These are phyloP conservation scores for Tetheella fluctuosa DNA, from an alignment of 2,888 invertebrate species.

Conservation along the genomic window DNA sequence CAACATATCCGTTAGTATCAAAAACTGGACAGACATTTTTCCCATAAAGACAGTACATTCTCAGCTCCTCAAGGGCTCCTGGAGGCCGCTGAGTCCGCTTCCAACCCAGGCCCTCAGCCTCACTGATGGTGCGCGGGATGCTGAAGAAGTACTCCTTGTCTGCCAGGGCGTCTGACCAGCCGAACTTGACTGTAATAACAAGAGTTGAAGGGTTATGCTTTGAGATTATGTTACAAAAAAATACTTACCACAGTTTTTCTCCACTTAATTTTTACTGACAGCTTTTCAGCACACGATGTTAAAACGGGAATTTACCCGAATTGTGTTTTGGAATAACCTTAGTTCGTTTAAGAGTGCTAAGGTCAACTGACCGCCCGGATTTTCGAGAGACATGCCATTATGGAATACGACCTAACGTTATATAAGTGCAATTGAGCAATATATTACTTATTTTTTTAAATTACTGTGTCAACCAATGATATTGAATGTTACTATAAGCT, in stretches of 20 bases:
- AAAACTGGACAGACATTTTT: conserved; percentile 70
- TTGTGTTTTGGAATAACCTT: too few species aligned
- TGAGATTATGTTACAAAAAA: background rate
- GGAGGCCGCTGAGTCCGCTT: conserved; percentile 62
- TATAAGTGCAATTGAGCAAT: too few species aligned
- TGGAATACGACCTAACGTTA: too few species aligned
- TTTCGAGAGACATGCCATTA: too few species aligned
- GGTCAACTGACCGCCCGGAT: too few species aligned
- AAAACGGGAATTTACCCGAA: too few species aligned
- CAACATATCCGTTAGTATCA: conserved; percentile 72
- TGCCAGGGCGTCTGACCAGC: conserved; percentile 73
- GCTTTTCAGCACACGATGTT: too few species aligned
- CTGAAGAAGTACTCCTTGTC: conserved; percentile 75
- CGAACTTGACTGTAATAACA: conserved; percentile 69
- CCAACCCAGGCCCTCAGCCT: conserved; percentile 69
- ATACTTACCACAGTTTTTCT: background rate
- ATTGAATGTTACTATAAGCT: too few species aligned
- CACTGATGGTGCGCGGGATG: conserved; percentile 70
- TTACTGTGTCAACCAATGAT: too few species aligned
- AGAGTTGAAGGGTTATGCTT: background rate
- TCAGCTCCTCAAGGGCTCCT: conserved; percentile 65
- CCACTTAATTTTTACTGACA: too few species aligned
- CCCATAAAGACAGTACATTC: conserved; percentile 71
- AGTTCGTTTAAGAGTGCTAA: too few species aligned
- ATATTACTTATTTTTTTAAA: too few species aligned